phyloP scores from a whole-genome alignment of 2,113 vertebrate genomes.

The Alaudala cheleensis region DNA sequence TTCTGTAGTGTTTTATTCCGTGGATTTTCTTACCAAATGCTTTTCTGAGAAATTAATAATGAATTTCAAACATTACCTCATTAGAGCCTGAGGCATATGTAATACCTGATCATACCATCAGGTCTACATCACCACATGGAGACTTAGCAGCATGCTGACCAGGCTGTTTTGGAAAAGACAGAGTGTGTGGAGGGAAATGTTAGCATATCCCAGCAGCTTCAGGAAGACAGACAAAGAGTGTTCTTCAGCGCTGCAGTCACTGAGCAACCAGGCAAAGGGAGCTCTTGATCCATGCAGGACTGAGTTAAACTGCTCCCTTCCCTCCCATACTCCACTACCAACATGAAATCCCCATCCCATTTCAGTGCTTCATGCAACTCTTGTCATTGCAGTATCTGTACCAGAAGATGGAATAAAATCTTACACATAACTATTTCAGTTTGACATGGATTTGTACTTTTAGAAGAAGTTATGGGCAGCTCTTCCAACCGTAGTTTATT shows the following conservation, averaged over 20 bases:
- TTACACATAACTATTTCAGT: not conserved
- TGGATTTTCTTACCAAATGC: not conserved
- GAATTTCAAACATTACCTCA: conserved; percentile 15
- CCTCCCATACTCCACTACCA: not conserved
- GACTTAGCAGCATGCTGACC: not conserved
- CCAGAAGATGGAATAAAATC: not conserved
- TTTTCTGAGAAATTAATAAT: not conserved
- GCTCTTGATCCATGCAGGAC: not conserved
- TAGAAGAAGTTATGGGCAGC: not conserved
- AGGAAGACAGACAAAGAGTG: not conserved
- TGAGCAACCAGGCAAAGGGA: not conserved
- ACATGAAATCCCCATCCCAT: not conserved
- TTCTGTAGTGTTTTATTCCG: not conserved
- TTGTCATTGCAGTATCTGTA: not conserved
- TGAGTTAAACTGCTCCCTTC: not conserved
- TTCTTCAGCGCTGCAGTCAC: not conserved
- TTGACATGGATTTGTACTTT: not conserved
- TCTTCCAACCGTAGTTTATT: not conserved
- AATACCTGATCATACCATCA: not conserved
- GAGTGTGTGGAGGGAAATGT: not conserved
- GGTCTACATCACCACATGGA: not conserved
- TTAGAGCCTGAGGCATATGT: not conserved
- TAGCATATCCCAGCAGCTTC: not conserved
- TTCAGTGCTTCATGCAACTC: not conserved
- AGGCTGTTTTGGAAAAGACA: not conserved